These are phyloP conservation scores for Meganola albula DNA, from an alignment of 2,888 invertebrate genomes.

Conservation along the genomic window DNA sequence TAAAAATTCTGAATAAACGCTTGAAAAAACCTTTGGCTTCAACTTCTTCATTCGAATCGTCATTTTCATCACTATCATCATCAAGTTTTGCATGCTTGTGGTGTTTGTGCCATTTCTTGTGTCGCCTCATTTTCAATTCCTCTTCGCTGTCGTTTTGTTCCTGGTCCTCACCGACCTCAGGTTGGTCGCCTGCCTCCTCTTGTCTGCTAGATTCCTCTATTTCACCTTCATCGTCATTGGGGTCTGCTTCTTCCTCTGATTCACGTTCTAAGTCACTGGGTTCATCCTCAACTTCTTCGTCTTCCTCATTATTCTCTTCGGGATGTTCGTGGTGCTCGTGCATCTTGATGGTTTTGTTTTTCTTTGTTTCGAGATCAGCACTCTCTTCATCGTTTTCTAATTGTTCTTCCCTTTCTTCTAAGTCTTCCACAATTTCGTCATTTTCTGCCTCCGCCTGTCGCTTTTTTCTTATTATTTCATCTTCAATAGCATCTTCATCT, in stretches of 20 bases:
- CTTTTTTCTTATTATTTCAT: constrained; percentile 3
- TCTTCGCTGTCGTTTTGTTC: too few species aligned
- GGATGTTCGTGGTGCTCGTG: too few species aligned
- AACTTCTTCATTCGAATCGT: constrained; percentile 4
- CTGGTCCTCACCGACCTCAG: too few species aligned
- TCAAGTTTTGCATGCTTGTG: too few species aligned
- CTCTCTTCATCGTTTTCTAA: constrained; percentile 6
- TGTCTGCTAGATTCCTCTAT: constrained; percentile 5
- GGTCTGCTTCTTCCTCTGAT: constrained; percentile 5
- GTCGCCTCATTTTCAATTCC: too few species aligned
- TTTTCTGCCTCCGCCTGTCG: constrained; percentile 8
- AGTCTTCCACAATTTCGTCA: constrained; percentile 3
- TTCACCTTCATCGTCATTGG: constrained; percentile 7
- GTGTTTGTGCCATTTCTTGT: too few species aligned
- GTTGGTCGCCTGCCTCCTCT: constrained; percentile 6
- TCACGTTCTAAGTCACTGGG: constrained; percentile 7
- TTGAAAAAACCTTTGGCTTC: constrained; percentile 32
- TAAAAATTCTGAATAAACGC: constrained; percentile 39
- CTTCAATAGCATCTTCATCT: neutral
- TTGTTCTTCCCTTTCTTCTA: constrained; percentile 8
- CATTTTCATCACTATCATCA: constrained; percentile 3
- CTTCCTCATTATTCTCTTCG: constrained; percentile 5
- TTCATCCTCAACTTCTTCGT: constrained; percentile 9
- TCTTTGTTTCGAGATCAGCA: too few species aligned
- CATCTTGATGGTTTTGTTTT: constrained; percentile 4